These are phyloP conservation scores for Plusia festucae DNA, from an alignment of 2,888 invertebrate species.

Conservation along the genomic window DNA sequence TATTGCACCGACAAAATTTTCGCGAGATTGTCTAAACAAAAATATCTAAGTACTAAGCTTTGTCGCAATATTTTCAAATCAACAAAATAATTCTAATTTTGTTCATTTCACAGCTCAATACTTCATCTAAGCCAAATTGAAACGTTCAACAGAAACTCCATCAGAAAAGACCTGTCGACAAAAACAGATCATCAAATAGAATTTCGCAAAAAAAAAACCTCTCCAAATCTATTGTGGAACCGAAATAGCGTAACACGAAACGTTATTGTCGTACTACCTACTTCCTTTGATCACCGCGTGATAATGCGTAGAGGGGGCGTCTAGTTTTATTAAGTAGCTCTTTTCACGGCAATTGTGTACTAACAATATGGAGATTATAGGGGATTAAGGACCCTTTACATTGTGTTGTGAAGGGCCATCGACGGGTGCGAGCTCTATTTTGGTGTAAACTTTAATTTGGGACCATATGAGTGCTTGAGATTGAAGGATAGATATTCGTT, in stretches of 20 bases:
- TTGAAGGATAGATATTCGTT: conserved; percentile 16
- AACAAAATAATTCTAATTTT: not conserved
- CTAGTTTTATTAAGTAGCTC: conserved; percentile 77
- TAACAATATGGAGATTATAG: conserved; percentile 81
- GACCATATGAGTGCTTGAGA: conserved; percentile 60
- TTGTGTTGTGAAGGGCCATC: conserved; percentile 67
- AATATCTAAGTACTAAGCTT: not conserved
- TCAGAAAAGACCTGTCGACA: conserved; percentile 8
- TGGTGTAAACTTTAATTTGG: conserved; percentile 67
- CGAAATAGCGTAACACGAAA: conserved; percentile 75
- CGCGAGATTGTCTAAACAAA: no score
- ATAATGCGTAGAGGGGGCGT: conserved; percentile 75
- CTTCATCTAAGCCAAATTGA: not conserved
- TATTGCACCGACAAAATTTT: no score
- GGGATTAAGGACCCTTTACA: conserved; percentile 75
- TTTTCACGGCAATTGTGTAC: conserved; percentile 86
- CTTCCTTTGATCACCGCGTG: conserved; percentile 83
- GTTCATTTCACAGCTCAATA: not conserved
- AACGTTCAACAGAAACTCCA: conserved; percentile 3
- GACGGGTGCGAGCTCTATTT: conserved; percentile 54
- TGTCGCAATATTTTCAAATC: not conserved
- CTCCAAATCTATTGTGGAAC: conserved; percentile 48
- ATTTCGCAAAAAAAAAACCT: conserved; percentile 49
- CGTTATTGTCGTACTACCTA: conserved; percentile 72
- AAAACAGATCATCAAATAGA: conserved; percentile 33